Evolutionary conservation across 2,113 vertebrate genomes (phyloP), one percentile per base, ranked within the genome.

Genomic region (Columba livia): DNA sequence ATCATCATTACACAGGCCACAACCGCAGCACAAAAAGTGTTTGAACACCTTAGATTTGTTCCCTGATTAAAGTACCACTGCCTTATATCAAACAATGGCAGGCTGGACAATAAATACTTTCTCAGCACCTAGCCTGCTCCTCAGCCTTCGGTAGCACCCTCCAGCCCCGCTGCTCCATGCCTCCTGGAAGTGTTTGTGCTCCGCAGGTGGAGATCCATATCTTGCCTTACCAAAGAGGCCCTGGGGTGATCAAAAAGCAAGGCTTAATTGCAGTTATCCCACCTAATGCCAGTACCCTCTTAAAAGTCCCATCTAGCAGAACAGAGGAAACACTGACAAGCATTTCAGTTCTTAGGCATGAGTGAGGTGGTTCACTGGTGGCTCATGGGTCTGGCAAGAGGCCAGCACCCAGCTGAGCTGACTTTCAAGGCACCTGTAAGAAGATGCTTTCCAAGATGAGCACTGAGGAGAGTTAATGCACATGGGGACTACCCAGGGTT

Each of bases 1-100:
- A 36, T 25, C 47, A 34, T 31, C 50, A 36, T 47, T 25, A 57
- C 0, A 0, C 2, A 10, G 1, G 1, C 38, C 24, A 34, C 17
- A 77, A 78, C 18, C 0, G 1, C 57, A 32, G 21, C 51, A 47
- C 12, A 40, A 50, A 36, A 71, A 58, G 25, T 2, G 0, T 34
- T 23, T 18, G 36, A 79, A 17, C 21, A 26, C 36, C 60, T 57
- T 48, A 29, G 32, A 38, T 72, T 61, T 67, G 20, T 28, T 38
- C 53, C 21, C 44, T 2, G 15, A 51, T 47, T 57, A 20, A 83
- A 69, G 36, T 28, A 57, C 19, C 12, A 0, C 32, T 56, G 38
- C 34, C 38, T 77, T 31, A 8, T 19, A 78, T 14, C 36, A 73
- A 38, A 66, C 26, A 50, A 15, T 28, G 19, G 32, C 42, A 74